phyloP scores from a whole-genome alignment of 2,797 vertebrate genomes.

The Micromesistius poutassou region DNA sequence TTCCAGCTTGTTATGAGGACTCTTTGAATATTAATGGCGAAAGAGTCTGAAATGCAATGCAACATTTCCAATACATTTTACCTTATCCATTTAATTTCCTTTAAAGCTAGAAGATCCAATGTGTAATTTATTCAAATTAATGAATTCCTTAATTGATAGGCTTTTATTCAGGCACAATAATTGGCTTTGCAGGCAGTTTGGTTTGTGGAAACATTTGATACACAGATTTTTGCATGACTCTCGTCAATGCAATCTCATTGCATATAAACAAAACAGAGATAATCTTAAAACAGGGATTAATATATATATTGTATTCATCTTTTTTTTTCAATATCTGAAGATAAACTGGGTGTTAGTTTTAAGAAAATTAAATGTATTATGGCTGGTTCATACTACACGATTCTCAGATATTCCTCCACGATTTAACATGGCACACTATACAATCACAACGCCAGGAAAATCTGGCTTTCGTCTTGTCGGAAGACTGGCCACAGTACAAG shows the following conservation, averaged over 20 bases:
- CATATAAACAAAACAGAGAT: background rate
- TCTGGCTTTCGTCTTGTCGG: no score
- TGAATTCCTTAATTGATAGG: background rate
- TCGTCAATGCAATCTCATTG: background rate
- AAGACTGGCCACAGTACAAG: no score
- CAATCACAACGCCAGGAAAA: no score
- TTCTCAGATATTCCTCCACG: no score
- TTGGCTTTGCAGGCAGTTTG: background rate
- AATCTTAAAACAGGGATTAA: background rate
- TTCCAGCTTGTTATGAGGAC: background rate
- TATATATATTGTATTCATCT: background rate
- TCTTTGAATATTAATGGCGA: background rate
- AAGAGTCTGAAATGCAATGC: background rate
- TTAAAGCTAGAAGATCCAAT: background rate
- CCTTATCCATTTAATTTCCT: background rate
- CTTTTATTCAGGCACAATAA: background rate
- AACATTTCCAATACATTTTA: background rate
- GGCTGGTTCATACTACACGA: no score
- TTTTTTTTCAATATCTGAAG: background rate
- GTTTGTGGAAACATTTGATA: background rate
- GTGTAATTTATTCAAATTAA: slow-evolving; percentile 1
- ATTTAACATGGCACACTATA: no score
- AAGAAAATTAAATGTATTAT: background rate
- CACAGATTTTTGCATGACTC: background rate
- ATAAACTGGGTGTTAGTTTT: background rate